phyloP scores from a whole-genome alignment of 2,113 vertebrate genomes.

The Scalopus aquaticus region DNA sequence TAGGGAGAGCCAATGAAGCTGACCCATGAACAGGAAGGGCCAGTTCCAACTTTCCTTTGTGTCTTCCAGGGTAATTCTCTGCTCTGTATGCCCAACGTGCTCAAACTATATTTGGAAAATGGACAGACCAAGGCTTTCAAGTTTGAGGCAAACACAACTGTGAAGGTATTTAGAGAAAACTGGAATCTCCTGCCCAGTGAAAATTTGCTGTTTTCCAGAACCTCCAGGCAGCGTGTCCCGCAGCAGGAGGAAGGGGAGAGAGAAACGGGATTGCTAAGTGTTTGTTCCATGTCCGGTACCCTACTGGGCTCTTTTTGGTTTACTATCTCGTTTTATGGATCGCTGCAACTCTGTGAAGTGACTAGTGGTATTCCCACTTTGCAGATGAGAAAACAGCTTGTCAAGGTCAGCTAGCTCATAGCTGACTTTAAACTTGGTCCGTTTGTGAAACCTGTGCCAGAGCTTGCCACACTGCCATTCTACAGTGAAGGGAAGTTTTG shows the following conservation, averaged over 20 bases:
- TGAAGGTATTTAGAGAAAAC: conserved; percentile 89
- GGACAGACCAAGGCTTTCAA: conserved; percentile 99
- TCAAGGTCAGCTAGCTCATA: not conserved
- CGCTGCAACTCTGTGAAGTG: not conserved
- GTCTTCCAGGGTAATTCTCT: conserved; percentile 94
- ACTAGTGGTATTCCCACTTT: not conserved
- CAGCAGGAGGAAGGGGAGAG: not conserved
- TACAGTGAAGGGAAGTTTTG: not conserved
- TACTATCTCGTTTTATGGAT: not conserved
- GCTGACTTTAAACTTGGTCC: not conserved
- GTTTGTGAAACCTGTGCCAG: not conserved
- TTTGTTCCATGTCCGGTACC: not conserved
- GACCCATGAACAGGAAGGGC: not conserved
- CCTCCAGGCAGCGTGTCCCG: not conserved
- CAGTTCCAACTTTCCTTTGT: conserved; percentile 53
- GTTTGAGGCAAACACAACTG: conserved; percentile 93
- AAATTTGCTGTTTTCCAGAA: not conserved
- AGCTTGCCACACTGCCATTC: not conserved
- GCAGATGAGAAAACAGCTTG: not conserved
- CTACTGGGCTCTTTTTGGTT: not conserved
- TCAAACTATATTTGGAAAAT: conserved; percentile 98
- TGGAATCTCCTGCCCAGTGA: not conserved
- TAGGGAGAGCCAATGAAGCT: not conserved
- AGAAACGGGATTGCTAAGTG: not conserved
- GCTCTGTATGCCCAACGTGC: conserved; percentile 97